Evolutionary conservation across 2,888 invertebrate genomes (phyloP).

Genomic region (Volucella inflata): DNA sequence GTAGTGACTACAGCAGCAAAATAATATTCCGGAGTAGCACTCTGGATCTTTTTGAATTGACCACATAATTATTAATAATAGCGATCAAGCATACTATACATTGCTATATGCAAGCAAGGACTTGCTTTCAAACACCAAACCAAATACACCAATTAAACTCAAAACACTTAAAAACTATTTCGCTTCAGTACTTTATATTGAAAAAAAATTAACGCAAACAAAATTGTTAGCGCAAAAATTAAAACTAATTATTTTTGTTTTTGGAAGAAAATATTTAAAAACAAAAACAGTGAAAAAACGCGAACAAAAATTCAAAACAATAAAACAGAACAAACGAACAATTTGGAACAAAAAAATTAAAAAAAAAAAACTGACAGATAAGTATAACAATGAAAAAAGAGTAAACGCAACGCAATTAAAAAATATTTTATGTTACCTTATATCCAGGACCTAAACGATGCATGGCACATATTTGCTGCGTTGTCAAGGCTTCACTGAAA

Average conservation of each 20-base stretch:
- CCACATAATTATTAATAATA: too few relatives aligned
- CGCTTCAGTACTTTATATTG: constrained; percentile 35
- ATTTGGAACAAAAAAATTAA: background rate
- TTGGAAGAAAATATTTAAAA: background rate
- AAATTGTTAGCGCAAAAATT: background rate
- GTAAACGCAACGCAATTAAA: background rate
- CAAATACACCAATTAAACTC: background rate
- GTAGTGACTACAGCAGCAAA: too few relatives aligned
- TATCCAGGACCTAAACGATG: constrained; percentile 99
- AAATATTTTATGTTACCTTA: constrained; percentile 88
- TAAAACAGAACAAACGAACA: background rate
- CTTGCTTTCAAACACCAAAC: too few relatives aligned
- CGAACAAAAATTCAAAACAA: background rate
- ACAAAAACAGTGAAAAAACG: constrained; percentile 1
- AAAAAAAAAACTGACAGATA: constrained; percentile 7
- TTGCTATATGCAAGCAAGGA: too few relatives aligned
- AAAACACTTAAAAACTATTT: background rate
- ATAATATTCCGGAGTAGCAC: too few relatives aligned
- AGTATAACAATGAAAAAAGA: background rate
- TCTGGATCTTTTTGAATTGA: too few relatives aligned
- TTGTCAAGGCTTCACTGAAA: constrained; percentile 98
- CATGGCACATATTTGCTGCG: constrained; percentile 99
- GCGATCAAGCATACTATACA: too few relatives aligned
- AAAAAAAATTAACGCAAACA: background rate
- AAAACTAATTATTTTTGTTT: background rate